Percentiles rank a stretch among this genome's conserved stretches.
These are phyloP conservation scores for Leucosticte australis DNA, from an alignment of 2,113 vertebrate genomes.

Conservation along the genomic window DNA sequence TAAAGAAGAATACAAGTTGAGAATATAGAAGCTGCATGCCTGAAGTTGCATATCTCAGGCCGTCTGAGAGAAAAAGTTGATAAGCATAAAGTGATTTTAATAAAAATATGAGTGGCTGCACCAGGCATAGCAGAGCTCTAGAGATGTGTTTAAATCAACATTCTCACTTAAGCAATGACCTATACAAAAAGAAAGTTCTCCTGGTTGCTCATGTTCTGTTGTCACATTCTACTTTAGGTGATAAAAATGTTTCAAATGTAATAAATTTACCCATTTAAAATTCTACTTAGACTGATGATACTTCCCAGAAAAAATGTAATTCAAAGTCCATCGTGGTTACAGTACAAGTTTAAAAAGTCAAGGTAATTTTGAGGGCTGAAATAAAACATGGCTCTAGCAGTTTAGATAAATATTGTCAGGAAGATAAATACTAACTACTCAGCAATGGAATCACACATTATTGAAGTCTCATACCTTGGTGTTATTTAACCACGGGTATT, in stretches of 20 bases:
- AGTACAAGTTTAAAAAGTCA: neutral
- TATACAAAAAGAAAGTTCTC: neutral
- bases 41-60: neutral
- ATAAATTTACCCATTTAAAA: neutral
- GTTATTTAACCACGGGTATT: neutral
- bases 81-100: neutral
- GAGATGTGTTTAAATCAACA: neutral
- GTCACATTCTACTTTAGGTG: neutral
- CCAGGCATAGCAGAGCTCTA: neutral
- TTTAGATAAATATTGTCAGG: neutral
- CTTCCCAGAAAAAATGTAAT: neutral
- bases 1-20: neutral
- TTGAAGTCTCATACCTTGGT: neutral
- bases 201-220: neutral
- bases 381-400: neutral
- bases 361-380: neutral
- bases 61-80: neutral
- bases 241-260: neutral
- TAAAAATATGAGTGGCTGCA: neutral
- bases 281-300: neutral
- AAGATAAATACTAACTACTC: neutral
- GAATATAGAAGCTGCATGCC: neutral
- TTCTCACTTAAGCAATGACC: neutral
- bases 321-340: neutral
- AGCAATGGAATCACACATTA: neutral